phyloP scores from a whole-genome alignment of 1,140 invertebrate genomes.

The Himalopsyche phryganea region DNA sequence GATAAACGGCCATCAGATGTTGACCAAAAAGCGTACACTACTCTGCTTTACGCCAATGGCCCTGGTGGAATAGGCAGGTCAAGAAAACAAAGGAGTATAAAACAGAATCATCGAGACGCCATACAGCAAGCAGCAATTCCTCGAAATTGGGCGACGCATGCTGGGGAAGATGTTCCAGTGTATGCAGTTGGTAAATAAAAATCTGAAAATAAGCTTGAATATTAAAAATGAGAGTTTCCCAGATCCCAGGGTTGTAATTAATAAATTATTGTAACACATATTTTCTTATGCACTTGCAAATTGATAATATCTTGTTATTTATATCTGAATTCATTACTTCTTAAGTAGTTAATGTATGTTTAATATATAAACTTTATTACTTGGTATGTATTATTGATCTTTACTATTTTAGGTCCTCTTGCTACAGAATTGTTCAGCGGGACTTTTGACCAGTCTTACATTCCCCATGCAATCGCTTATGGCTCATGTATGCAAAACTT shows the following conservation, averaged over 20 bases:
- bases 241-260: too few relatives aligned
- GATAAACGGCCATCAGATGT: constrained; percentile 65
- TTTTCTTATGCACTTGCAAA: neutral
- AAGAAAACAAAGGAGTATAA: neutral
- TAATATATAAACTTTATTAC: too few relatives aligned
- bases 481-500: constrained; percentile 53
- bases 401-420: constrained; percentile 42
- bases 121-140: constrained; percentile 62
- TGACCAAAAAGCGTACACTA: constrained; percentile 65
- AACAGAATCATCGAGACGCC: constrained; percentile 37
- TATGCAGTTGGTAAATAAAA: constrained; percentile 75
- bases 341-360: too few relatives aligned
- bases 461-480: constrained; percentile 72
- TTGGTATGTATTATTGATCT: too few relatives aligned
- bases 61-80: constrained; percentile 47
- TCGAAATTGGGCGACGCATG: constrained; percentile 75
- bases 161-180: constrained; percentile 84
- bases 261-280: neutral
- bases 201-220: too few relatives aligned
- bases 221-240: too few relatives aligned
- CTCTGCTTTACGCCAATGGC: constrained; percentile 68
- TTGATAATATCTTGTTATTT: too few relatives aligned
- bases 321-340: too few relatives aligned
- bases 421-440: constrained; percentile 54
- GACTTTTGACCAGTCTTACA: constrained; percentile 71